A percentile compares a stretch with the other conserved stretches of the same genome.
Conservation (phyloP, 2,797 vertebrate genomes). For the Scolopax bukidnonensis region DNA sequence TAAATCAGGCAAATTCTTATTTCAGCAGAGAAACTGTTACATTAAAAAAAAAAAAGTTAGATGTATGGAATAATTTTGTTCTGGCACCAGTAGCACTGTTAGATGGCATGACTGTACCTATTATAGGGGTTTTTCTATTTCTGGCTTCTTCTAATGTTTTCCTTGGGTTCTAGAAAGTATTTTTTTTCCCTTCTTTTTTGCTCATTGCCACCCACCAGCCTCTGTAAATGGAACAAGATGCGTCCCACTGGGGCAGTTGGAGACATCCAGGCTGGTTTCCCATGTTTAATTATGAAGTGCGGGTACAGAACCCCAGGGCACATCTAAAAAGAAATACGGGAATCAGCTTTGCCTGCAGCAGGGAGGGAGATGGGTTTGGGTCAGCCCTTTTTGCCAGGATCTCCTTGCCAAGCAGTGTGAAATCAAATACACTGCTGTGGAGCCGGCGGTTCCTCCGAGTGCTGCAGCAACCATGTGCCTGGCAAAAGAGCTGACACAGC, state of each 20-base stretch:
- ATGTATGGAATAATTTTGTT: conserved; percentile 57
- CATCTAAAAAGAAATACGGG: neutral
- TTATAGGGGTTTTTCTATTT: conserved; percentile 61
- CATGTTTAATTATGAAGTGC: neutral
- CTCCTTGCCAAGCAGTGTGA: neutral
- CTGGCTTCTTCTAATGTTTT: conserved; percentile 53
- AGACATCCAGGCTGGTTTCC: conserved; percentile 17
- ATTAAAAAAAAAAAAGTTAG: conserved; percentile 35
- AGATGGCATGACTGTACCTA: conserved; percentile 23
- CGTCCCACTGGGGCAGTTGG: neutral
- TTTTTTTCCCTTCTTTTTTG: conserved; percentile 26
- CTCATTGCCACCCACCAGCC: conserved; percentile 66
- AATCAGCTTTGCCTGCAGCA: neutral
- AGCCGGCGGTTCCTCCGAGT: neutral
- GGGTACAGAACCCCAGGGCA: neutral
- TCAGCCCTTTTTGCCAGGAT: neutral
- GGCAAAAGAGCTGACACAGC: neutral
- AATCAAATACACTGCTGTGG: neutral
- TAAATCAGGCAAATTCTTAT: conserved; percentile 33
- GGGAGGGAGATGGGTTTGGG: neutral
- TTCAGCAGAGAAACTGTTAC: conserved; percentile 30
- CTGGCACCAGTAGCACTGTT: conserved; percentile 19
- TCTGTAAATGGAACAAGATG: conserved; percentile 51
- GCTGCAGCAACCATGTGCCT: accelerated
- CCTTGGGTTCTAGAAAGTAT: conserved; percentile 18